A percentile compares a stretch with the other conserved stretches of the same genome.
These are phyloP conservation scores for Cremastinae sp. DNA, from an alignment of 2,888 invertebrate species.

Conservation along the genomic window DNA sequence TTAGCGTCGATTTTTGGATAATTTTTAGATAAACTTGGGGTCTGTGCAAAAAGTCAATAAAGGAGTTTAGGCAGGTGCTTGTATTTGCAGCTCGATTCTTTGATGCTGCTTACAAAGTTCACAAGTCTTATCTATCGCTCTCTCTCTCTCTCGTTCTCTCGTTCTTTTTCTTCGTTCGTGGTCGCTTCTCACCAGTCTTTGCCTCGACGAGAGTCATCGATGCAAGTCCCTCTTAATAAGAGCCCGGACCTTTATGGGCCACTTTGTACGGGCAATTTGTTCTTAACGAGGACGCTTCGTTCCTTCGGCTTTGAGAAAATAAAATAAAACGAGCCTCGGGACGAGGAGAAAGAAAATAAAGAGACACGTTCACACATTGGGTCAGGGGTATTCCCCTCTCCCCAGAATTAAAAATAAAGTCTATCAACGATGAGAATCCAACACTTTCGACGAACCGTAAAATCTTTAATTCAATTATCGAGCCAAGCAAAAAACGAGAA, in stretches of 20 bases:
- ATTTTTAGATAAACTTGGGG: constrained; percentile 34
- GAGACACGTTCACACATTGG: constrained; percentile 21
- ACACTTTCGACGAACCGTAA: constrained; percentile 38
- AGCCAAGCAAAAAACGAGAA: constrained; percentile 12
- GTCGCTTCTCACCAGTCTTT: constrained; percentile 7
- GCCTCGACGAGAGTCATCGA: constrained; percentile 48
- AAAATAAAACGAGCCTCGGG: too few relatives aligned
- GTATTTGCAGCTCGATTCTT: constrained; percentile 36
- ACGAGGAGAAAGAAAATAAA: constrained; percentile 26
- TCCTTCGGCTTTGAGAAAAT: constrained; percentile 34
- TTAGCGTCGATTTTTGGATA: constrained; percentile 16
- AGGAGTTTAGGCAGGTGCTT: constrained; percentile 47
- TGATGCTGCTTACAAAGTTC: constrained; percentile 39
- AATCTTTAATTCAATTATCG: constrained; percentile 48
- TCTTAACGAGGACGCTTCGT: constrained; percentile 69
- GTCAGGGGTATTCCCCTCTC: constrained; percentile 34
- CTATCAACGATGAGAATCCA: constrained; percentile 20
- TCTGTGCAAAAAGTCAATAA: constrained; percentile 25
- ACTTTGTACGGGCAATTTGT: constrained; percentile 71
- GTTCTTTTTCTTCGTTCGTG: too few relatives aligned
- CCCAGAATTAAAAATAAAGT: constrained; percentile 32
- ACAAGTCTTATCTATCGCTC: constrained; percentile 43
- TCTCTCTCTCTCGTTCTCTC: constrained; percentile 3
- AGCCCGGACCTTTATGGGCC: constrained; percentile 70
- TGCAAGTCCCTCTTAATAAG: constrained; percentile 69